Base-by-base conservation (phyloP, 2,888 invertebrate species). In the Archips crataeganus region DNA sequence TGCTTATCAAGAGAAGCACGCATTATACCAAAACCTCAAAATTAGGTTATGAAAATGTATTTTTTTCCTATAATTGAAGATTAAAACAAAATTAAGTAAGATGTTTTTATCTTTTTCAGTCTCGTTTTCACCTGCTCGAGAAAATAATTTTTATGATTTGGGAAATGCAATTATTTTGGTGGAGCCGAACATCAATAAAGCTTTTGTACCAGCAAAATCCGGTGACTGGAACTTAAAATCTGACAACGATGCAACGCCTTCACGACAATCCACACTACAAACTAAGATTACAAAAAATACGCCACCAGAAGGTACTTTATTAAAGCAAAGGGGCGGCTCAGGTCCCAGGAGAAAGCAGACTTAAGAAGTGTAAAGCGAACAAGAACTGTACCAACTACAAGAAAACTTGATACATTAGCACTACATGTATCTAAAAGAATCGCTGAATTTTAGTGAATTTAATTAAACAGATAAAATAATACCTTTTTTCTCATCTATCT, bases 91-190 rank as follows among this genome's bases (percentile, higher is more conserved):
- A 61, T 15, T 34, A 34, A 15, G n/a, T 1, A 61, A 8, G 8
- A 42, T 15, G 10, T n/a, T 39, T 36, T 11, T 11, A n/a, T 63
- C 23, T n/a, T 64, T 49, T 36, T 49, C 64, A 64, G 64, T 49
- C n/a, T 49, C 49, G 6, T 63, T 64, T 49, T 36, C 47, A 34
- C 49, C 49, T 3, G 6, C 3, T 49, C 13, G 64, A 32, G 49
- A 9, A 49, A 64, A 36, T 1, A 60, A 60, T 15, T 61, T 23
- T 61, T 61, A 13, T 11, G 61, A 42, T 61, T 39, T 39, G 61
- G 61, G 61, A 39, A 39, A 39, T 39, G 61, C 15, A 1, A n/a
- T 39, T 15, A 1, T 61, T 15, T 39, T 15, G 13, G 8, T 42
- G n/a, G 32, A 3, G 39, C 15, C 61, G 9, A 15, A 61, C n/a